Percentiles rank a stretch among this genome's conserved stretches.
Evolutionary conservation across 1,140 invertebrate genomes (phyloP).

Genomic region (Sinonovacula constricta): DNA sequence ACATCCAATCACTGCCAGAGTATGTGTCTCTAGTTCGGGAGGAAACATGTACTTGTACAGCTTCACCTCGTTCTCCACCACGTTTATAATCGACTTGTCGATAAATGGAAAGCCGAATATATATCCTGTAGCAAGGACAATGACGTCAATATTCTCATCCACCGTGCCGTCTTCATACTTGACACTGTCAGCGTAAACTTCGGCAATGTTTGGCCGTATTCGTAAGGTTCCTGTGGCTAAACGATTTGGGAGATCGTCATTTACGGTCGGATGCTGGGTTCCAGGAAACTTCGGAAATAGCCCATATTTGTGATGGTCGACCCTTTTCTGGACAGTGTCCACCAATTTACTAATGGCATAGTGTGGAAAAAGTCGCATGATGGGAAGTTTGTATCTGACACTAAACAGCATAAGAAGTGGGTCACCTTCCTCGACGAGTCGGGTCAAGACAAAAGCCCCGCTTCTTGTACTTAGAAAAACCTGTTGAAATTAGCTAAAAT

Average conservation of each 20-base stretch:
- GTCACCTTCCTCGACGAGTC: slow-evolving; percentile 70
- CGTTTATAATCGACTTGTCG: slow-evolving; percentile 63
- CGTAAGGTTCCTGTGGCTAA: slow-evolving; percentile 78
- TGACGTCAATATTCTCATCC: slow-evolving; percentile 68
- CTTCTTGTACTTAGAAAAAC: slow-evolving; percentile 79
- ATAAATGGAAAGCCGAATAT: slow-evolving; percentile 71
- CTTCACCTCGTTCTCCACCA: slow-evolving; percentile 73
- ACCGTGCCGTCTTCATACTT: slow-evolving; percentile 76
- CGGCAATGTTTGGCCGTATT: slow-evolving; percentile 74
- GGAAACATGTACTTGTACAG: slow-evolving; percentile 80
- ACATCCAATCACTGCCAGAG: slow-evolving; percentile 80
- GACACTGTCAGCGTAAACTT: slow-evolving; percentile 74
- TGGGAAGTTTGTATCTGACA: slow-evolving; percentile 26
- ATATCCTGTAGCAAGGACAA: no score
- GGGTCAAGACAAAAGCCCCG: slow-evolving; percentile 78
- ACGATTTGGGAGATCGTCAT: slow-evolving; percentile 77
- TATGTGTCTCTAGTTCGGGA: slow-evolving; percentile 70
- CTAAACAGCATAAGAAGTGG: slow-evolving; percentile 52
- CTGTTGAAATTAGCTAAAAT: slow-evolving; percentile 63
- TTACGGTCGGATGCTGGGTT: slow-evolving; percentile 79
- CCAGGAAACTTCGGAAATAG: slow-evolving; percentile 78
- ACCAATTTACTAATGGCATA: slow-evolving; percentile 10
- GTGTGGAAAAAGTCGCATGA: slow-evolving; percentile 56
- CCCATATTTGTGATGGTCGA: slow-evolving; percentile 79
- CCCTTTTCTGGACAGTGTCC: slow-evolving; percentile 59